phyloP scores from a whole-genome alignment of 30 jellyfish, hydroid and myxozoan species.

The Catostylus mosaicus region DNA sequence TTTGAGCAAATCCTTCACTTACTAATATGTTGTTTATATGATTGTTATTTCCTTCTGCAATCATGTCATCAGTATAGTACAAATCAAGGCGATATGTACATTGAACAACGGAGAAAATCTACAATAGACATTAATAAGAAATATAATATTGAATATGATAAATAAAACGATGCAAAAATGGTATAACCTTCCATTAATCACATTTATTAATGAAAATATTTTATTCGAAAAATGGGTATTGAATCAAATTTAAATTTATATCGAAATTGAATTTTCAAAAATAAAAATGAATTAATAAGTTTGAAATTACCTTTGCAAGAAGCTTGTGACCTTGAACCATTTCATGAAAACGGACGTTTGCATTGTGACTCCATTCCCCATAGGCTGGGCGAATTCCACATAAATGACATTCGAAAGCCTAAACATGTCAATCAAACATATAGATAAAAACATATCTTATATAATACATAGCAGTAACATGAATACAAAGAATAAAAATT shows the following conservation, averaged over 20 bases:
- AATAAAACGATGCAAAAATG: too few relatives aligned
- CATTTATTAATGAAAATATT: too few relatives aligned
- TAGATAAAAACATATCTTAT: too few relatives aligned
- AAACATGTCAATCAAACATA: not conserved
- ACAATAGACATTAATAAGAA: not conserved
- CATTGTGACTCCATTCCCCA: conserved; percentile 86
- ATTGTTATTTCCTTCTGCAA: not conserved
- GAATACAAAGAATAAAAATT: too few relatives aligned
- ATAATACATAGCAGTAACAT: too few relatives aligned
- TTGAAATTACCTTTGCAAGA: conserved; percentile 78
- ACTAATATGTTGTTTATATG: conserved; percentile 69
- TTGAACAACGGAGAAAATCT: conserved; percentile 83
- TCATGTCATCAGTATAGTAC: conserved; percentile 36
- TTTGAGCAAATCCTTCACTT: conserved; percentile 81
- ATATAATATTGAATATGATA: not conserved
- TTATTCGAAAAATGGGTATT: too few relatives aligned
- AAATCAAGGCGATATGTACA: conserved; percentile 72
- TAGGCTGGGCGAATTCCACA: conserved; percentile 80
- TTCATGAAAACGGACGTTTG: conserved; percentile 47
- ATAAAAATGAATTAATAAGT: not conserved
- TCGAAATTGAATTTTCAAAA: too few relatives aligned
- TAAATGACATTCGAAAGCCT: conserved; percentile 94
- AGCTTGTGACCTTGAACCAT: conserved; percentile 42
- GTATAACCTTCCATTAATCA: too few relatives aligned
- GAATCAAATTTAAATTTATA: too few relatives aligned